Evolutionary conservation across 2,113 vertebrate genomes (phyloP), one percentile per base, ranked within the genome.

Genomic region (Galbula dea): DNA sequence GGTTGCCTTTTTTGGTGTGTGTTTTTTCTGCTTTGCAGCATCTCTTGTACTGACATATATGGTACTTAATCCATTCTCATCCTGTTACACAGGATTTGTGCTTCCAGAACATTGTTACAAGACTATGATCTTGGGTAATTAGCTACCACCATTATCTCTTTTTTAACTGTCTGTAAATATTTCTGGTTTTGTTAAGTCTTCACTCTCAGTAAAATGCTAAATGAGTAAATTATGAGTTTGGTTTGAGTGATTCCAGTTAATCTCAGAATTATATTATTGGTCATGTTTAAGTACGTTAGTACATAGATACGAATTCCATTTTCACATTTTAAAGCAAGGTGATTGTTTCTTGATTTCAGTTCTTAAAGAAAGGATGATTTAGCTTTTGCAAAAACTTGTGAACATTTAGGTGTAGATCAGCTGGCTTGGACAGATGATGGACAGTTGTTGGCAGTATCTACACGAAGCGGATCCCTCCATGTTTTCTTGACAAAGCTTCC

Each of bases 381-480:
- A 52, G 52, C 36, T 61, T 6, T 16, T 63, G 1, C 11, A 51
- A 89, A 71, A 68, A 12, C 26, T 71, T 83, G 22, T 92, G 23
- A 43, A 74, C 89, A 12, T 95, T 90, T 97, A 99, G 99, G 99
- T 89, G 95, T 99, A 93, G 98, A 98, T 95, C 98, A 98, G 63
- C 96, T 99, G 84, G 98, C 97, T 90, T 99, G 99, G 99, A 99
- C 99, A 62, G 99, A 99, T 61, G 99, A 99, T 37, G 99, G 99
- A 10, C 99, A 99, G 94, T 93, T 99, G 86, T 95, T 99, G 96
- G 99, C 99, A 3, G 89, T 99, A 54, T 99, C 99, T 71, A 99
- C 98, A 43, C 98, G 98, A 87, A 98, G 96, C 90, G 99, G 99
- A 77, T 98, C 98, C 0, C 97, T 99, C 27, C 99, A 99, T 8